A percentile compares a stretch with the other conserved stretches of the same genome.
phyloP scores from a whole-genome alignment of 2,888 invertebrate species.

The Eupithecia centaureata region DNA sequence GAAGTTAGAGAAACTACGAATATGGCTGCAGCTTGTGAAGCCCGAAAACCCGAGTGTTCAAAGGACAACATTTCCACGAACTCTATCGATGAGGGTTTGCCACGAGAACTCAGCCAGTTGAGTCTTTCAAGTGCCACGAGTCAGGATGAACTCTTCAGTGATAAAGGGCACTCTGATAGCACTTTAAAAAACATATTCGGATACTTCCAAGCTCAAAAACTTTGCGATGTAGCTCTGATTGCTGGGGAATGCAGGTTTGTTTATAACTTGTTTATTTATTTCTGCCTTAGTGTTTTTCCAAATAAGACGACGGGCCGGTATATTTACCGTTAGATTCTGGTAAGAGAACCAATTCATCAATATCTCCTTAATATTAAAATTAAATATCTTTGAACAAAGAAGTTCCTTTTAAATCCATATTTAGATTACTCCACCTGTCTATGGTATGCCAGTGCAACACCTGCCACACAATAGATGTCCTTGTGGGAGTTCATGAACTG shows the following conservation, averaged over 20 bases:
- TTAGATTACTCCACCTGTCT: background rate
- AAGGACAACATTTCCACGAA: conserved; percentile 80
- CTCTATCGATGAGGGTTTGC: conserved; percentile 83
- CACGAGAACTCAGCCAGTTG: conserved; percentile 87
- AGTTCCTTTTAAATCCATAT: background rate
- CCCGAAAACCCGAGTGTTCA: conserved; percentile 69
- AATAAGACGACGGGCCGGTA: background rate
- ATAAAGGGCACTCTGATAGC: conserved; percentile 91
- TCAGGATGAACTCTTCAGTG: conserved; percentile 91
- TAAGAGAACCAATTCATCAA: background rate
- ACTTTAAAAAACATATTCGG: conserved; percentile 92
- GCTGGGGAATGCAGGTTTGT: conserved; percentile 88
- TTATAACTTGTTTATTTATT: conserved; percentile 24
- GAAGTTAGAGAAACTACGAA: conserved; percentile 36
- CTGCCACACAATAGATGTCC: conserved; percentile 30
- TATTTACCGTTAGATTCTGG: background rate
- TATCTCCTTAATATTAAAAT: background rate
- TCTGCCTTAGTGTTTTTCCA: conserved; percentile 26
- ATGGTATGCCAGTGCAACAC: conserved; percentile 20
- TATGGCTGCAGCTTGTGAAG: conserved; percentile 76
- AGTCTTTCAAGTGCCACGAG: conserved; percentile 87
- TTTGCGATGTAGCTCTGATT: conserved; percentile 94
- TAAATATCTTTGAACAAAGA: conserved; percentile 18
- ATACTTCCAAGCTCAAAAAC: conserved; percentile 91
- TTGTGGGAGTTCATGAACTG: conserved; percentile 38